Evolutionary conservation across 2,113 vertebrate genomes (phyloP).

Genomic region (Rhodinocichla rosea): DNA sequence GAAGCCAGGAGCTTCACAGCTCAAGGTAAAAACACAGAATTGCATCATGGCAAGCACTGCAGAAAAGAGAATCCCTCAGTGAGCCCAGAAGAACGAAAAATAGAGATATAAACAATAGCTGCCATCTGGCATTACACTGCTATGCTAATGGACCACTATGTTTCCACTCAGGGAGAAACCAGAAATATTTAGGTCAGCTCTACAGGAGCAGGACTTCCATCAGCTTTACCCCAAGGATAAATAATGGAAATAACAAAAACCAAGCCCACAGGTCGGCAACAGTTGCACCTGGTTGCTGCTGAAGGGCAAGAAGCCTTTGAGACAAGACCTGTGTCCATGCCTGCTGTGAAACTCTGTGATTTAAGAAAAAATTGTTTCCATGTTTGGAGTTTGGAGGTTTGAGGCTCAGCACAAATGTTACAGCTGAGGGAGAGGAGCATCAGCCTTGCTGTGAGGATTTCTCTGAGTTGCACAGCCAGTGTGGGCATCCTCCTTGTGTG

Average conservation of each 20-base stretch:
- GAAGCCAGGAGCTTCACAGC: background rate
- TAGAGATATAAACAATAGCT: background rate
- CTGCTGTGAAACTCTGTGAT: background rate
- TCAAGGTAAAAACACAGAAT: background rate
- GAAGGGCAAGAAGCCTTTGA: background rate
- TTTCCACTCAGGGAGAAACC: background rate
- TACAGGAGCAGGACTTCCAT: background rate
- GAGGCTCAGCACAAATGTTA: background rate
- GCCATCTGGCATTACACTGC: background rate
- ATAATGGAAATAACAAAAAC: background rate
- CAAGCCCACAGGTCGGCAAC: background rate
- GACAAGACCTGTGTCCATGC: background rate
- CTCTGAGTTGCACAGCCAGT: background rate
- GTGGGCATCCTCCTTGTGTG: fast-evolving
- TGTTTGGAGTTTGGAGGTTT: background rate
- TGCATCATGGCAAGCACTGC: background rate
- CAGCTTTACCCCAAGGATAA: background rate
- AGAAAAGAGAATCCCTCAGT: background rate
- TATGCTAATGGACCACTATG: background rate
- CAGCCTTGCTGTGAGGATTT: background rate
- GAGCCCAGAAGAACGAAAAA: background rate
- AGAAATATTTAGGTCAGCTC: background rate
- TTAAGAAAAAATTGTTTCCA: background rate
- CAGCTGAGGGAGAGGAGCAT: background rate
- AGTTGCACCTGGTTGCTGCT: fast-evolving